Base-by-base conservation (phyloP, 2,113 vertebrate species). In the Percopsis transmontana region DNA sequence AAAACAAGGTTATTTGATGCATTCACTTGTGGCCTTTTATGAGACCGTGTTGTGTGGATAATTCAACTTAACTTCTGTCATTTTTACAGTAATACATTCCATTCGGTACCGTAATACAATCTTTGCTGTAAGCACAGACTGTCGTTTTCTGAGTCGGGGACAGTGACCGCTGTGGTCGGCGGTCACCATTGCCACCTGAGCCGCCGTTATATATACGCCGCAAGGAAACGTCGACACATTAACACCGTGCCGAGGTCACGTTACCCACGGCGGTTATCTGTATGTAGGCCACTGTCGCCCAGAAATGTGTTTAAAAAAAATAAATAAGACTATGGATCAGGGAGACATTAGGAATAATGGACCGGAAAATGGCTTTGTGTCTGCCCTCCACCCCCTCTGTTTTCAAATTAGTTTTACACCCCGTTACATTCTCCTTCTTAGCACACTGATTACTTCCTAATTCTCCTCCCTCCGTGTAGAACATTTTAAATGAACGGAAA, bases 171-270 rank as follows among this genome's bases (percentile, higher is more conserved):
- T 33, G 48, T 60, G 48, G 11, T 24, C 58, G 56, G 65, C 62
- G 70, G 74, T 66, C 62, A 12, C 27, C 19, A 19, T 33, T 42
- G 9, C 21, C 40, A 45, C 52, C 63, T 56, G 38, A 64, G 59
- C 2, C 24, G 72, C 76, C 47, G 38, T 68, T 21, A 54, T 24
- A 50, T 14, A 23, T 20, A 18, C 19, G 10, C 19, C 20, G 27
- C 10, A 1, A 4, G 67, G 39, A 40, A 1, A 61, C 74, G n/a
- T 23, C 18, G 14, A 66, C 62, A 51, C 44, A 21, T 77, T 74
- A 76, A 57, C 72, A 63, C 62, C 41, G 11, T 11, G 50, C 54
- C 11, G 11, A 5, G 47, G 62, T 50, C 15, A 13, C 5, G 2
- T 16, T 48, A 60, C 2, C 6, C 15, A 38, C 15, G 21, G 27